Evolutionary conservation across 2,888 invertebrate genomes (phyloP).

Genomic region (Rhingia campestris): DNA sequence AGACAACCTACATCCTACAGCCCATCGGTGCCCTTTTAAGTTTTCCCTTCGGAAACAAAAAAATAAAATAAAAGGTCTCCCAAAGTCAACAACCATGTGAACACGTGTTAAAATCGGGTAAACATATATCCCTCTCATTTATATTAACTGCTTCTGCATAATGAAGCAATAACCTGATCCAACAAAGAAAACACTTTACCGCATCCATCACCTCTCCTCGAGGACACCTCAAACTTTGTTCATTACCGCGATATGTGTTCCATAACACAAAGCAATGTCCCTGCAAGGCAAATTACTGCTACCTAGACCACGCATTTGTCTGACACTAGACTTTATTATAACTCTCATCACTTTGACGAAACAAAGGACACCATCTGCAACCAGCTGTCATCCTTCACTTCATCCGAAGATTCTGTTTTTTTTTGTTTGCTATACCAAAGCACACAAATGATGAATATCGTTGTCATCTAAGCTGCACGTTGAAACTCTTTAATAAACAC

Average conservation of each 20-base stretch:
- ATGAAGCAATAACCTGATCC: neutral
- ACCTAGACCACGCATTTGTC: conserved; percentile 41
- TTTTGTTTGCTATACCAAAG: too few species aligned
- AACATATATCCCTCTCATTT: too few species aligned
- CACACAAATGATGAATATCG: conserved; percentile 47
- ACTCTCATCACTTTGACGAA: conserved; percentile 6
- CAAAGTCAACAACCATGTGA: too few species aligned
- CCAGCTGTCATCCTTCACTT: conserved; percentile 46
- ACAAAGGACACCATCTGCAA: conserved; percentile 42
- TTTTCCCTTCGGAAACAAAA: too few species aligned
- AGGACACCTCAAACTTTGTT: conserved; percentile 30
- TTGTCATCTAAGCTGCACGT: conserved; percentile 5
- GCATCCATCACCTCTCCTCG: conserved; percentile 32
- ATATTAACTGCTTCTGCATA: neutral
- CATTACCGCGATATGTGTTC: conserved; percentile 31
- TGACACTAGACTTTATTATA: conserved; percentile 63
- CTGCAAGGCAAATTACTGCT: conserved; percentile 31
- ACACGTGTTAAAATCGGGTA: too few species aligned
- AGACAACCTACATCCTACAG: too few species aligned
- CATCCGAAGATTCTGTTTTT: conserved; percentile 34
- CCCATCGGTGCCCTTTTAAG: too few species aligned
- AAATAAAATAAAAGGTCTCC: too few species aligned
- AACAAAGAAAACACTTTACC: neutral
- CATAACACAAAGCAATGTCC: neutral
- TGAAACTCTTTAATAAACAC: conserved; percentile 69